phyloP scores from a whole-genome alignment of 2,797 vertebrate genomes.

The Danio kyathit region DNA sequence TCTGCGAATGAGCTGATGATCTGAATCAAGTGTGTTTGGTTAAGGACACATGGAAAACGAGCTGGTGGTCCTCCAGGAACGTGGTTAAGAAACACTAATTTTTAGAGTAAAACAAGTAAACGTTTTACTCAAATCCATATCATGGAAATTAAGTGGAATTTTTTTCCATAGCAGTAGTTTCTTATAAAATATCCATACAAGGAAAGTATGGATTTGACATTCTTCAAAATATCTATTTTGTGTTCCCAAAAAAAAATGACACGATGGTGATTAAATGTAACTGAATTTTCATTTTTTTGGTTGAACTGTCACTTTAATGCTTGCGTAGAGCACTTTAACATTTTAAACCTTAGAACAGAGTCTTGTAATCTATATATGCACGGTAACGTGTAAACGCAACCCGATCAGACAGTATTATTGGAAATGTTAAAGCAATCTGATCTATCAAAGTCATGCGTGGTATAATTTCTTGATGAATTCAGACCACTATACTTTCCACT shows the following conservation, averaged over 20 bases:
- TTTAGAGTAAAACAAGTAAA: too few species aligned
- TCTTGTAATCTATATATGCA: slow-evolving; percentile 31
- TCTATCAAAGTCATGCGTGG: slow-evolving; percentile 11
- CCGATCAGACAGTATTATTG: slow-evolving; percentile 56
- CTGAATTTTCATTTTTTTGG: not conserved
- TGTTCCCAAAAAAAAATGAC: not conserved
- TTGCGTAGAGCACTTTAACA: slow-evolving; percentile 6
- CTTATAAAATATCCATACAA: not conserved
- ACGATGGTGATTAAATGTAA: not conserved
- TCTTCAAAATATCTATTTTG: too few species aligned
- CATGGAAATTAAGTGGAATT: too few species aligned
- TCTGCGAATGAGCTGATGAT: too few species aligned
- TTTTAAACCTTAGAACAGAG: not conserved
- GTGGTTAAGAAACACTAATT: too few species aligned
- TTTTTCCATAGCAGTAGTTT: too few species aligned
- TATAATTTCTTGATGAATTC: not conserved
- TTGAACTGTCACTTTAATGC: not conserved
- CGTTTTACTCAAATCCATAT: too few species aligned
- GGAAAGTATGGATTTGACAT: too few species aligned
- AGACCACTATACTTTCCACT: not conserved
- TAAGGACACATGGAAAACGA: too few species aligned
- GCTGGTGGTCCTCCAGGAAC: too few species aligned
- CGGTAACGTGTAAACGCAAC: slow-evolving; percentile 18
- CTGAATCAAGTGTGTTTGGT: too few species aligned
- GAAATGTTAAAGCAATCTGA: slow-evolving; percentile 25